Evolutionary conservation across 2,113 vertebrate species (phyloP), one percentile per base, ranked within the genome.

Genomic region (Aldabrachelys gigantea): DNA sequence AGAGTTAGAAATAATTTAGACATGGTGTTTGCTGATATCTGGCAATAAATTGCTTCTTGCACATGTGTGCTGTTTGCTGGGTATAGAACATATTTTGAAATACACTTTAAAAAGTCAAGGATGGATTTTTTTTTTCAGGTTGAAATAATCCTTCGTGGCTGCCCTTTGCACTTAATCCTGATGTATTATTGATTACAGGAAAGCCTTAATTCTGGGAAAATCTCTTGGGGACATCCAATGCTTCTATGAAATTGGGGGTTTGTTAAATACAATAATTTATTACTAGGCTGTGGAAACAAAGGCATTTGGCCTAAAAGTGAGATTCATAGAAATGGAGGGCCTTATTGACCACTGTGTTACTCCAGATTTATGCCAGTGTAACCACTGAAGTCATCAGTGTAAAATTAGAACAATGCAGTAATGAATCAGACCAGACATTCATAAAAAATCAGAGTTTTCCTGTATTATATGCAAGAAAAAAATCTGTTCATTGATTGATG

Each of bases 161-260:
- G 97, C 93, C 94, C 94, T 97, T 97, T 97, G 95, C 91, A 96
- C 92, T 95, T 93, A 96, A 96, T 91, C 80, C 93, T 92, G 82
- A 80, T 89, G 65, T 92, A 82, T 95, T 75, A 85, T 80, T 84
- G 83, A 13, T 52, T 81, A 90, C 91, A 65, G 85, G 95, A 96
- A 97, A 91, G 93, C 65, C 90, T 96, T 88, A n/a, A 57, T 98
- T 97, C 94, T 80, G 91, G 92, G 93, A 97, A 97, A 96, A 91
- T 93, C 90, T 97, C 91, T 49, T 88, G 92, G 92, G 92, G 87
- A 96, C 84, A 82, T 79, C 56, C 84, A 25, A 89, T 91, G 75
- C 31, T 65, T 50, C n/a, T 25, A 69, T 80, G 35, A 88, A 94
- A 86, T 82, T 75, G 44, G 38, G 27, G 4, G 82, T 91, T 89